phyloP scores from a whole-genome alignment of 2,797 vertebrate genomes.

The Eremophila alpestris region DNA sequence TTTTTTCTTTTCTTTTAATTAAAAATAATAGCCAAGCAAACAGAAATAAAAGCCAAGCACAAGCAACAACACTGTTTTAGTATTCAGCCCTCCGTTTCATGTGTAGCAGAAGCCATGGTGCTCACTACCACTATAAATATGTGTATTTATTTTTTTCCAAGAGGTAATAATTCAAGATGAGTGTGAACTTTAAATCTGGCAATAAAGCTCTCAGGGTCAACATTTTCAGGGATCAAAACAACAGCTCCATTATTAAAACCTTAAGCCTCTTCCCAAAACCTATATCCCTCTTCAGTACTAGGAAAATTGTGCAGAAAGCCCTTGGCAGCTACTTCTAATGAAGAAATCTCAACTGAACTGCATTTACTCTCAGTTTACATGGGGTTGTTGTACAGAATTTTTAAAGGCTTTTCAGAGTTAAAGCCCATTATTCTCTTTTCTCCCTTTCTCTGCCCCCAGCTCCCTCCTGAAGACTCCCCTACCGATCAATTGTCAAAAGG shows the following conservation, averaged over 20 bases:
- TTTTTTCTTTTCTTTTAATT: neutral
- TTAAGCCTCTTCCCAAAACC: constrained; percentile 23
- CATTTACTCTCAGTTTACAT: constrained; percentile 20
- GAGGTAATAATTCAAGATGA: constrained; percentile 51
- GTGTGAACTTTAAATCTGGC: constrained; percentile 36
- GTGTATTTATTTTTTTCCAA: neutral
- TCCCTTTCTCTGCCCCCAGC: neutral
- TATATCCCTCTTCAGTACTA: neutral
- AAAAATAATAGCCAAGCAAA: neutral
- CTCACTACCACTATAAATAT: neutral
- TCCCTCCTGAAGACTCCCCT: constrained; percentile 35
- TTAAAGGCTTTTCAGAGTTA: constrained; percentile 65
- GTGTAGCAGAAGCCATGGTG: neutral
- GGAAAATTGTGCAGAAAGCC: constrained; percentile 16
- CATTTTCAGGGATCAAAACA: constrained; percentile 45
- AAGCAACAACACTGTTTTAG: neutral
- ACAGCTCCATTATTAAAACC: constrained; percentile 65
- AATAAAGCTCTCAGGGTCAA: constrained; percentile 45
- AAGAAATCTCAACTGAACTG: constrained; percentile 22
- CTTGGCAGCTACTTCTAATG: constrained; percentile 26
- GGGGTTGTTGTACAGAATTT: constrained; percentile 39
- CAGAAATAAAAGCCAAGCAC: neutral
- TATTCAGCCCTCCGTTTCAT: neutral
- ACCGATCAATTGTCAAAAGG: constrained; percentile 63
- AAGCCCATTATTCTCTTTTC: constrained; percentile 53